Percentiles rank a stretch among this genome's conserved stretches.
Evolutionary conservation across 2,113 vertebrate genomes (phyloP).

Genomic region (Cisticola juncidis): DNA sequence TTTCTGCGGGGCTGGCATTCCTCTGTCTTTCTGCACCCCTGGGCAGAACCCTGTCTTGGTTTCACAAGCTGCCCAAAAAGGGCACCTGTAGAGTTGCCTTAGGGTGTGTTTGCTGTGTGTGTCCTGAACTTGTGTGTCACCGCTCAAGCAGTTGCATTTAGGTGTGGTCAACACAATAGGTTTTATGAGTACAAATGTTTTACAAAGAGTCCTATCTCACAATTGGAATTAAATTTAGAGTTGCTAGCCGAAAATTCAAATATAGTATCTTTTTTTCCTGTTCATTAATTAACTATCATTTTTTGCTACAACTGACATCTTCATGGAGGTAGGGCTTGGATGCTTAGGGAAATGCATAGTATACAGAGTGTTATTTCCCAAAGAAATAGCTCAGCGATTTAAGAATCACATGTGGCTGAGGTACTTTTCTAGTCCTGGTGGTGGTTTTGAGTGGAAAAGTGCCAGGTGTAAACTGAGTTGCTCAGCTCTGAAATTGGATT

Average conservation of each 20-base stretch:
- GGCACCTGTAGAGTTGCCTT: background rate
- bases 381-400: background rate
- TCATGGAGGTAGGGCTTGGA: background rate
- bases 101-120: background rate
- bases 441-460: background rate
- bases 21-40: background rate
- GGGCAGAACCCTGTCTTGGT: background rate
- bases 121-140: background rate
- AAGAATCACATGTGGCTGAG: background rate
- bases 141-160: background rate
- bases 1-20: accelerated
- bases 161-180: background rate
- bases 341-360: background rate
- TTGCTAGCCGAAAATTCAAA: background rate
- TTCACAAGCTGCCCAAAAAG: background rate
- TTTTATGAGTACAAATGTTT: background rate
- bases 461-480: background rate
- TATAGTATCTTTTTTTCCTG: background rate
- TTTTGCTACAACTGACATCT: background rate
- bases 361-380: background rate
- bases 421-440: background rate
- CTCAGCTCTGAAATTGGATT: background rate
- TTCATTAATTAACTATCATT: background rate
- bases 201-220: background rate
- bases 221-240: background rate